Evolutionary conservation across 2,797 vertebrate species (phyloP).

Genomic region (Taenioides sp.): DNA sequence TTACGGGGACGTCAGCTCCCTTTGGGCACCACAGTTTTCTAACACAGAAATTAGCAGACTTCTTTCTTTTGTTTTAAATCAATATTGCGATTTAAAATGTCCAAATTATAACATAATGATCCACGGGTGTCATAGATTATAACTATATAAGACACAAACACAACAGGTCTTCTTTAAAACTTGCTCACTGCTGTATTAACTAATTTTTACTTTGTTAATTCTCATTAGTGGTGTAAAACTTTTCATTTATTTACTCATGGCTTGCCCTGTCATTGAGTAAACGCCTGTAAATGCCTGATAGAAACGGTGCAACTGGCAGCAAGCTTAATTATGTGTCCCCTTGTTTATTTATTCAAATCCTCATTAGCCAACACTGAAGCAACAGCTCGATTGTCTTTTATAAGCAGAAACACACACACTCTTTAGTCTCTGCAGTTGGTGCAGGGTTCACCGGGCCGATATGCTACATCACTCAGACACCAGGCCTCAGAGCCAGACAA

Average conservation of each 20-base stretch:
- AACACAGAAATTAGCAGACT: too few relatives aligned
- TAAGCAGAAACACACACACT: constrained; percentile 20
- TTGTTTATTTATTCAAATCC: constrained; percentile 28
- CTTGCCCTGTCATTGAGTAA: constrained; percentile 29
- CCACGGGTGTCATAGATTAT: too few relatives aligned
- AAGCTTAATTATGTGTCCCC: constrained; percentile 12
- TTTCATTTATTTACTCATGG: constrained; percentile 5
- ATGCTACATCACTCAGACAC: constrained; percentile 21
- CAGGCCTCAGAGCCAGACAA: constrained; percentile 35
- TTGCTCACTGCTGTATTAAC: neutral
- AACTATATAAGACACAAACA: too few relatives aligned
- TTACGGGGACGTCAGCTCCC: too few relatives aligned
- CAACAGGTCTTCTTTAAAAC: neutral
- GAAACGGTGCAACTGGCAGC: constrained; percentile 17
- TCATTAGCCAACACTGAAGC: constrained; percentile 19
- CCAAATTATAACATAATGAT: too few relatives aligned
- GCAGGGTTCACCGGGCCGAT: constrained; percentile 35
- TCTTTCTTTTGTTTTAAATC: too few relatives aligned
- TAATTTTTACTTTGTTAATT: constrained; percentile 12
- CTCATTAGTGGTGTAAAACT: constrained; percentile 26
- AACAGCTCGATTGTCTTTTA: constrained; percentile 6
- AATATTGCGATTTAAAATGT: too few relatives aligned
- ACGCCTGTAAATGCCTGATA: constrained; percentile 38
- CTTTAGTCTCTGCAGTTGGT: constrained; percentile 19
- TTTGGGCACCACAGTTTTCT: too few relatives aligned